Base-by-base conservation (phyloP, 2,888 invertebrate genomes). In the Diplolepis rosae region DNA sequence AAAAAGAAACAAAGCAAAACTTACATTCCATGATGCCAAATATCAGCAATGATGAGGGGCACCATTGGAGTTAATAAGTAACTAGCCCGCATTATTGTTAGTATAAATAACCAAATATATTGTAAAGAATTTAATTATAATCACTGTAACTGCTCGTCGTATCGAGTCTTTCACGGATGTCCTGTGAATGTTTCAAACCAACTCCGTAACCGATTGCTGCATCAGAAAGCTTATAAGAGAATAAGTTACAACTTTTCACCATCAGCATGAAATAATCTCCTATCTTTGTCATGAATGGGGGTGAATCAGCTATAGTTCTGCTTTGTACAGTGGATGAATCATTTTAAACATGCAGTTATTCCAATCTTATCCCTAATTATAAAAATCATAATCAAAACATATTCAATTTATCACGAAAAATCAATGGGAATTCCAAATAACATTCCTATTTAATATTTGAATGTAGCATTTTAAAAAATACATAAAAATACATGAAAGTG, bases 11-110 rank as follows among this genome's bases (percentile, higher is more conserved):
- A 69, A 54, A 71, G 48, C 27, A 56, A 56, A 74, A 88, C 88
- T 88, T 88, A 88, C 88, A 83, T 80, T 86, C 85, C 84, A 66
- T 79, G 83, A 81, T 83, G 86, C 86, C 86, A 87, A 78, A 86
- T 84, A 85, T 87, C 87, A 84, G 87, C 79, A 77, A 79, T 74
- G 84, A 80, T 70, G 83, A 85, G 80, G 75, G 85, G 84, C 76
- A 85, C 74, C 81, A 83, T 76, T 77, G 83, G 81, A 77, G 82
- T 82, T 85, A 85, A 83, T 80, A 84, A 80, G 75, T 83, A 83
- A 79, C 76, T 79, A 72, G 82, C 81, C 83, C 76, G 80, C 87
- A 84, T 87, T 73, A 79, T 81, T 82, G 80, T 84, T 84, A 85
- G 81, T 84, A 39, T 67, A 30, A 61, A 67, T 30, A 28, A 61